These are phyloP conservation scores for Muscina levida DNA, from an alignment of 2,888 invertebrate species.

Conservation along the genomic window DNA sequence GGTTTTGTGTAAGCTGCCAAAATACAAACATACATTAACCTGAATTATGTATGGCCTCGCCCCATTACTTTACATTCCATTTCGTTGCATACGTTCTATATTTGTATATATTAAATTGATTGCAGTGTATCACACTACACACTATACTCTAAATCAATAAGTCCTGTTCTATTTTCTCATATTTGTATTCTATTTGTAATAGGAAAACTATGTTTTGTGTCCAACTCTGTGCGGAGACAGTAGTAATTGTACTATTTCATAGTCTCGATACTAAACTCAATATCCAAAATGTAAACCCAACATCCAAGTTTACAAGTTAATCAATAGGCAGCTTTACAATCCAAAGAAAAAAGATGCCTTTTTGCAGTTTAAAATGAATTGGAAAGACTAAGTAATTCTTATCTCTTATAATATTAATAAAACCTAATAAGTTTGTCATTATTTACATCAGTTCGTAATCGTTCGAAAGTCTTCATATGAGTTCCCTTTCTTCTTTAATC, in stretches of 20 bases:
- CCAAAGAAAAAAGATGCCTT: slow-evolving; percentile 39
- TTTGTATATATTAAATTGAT: no score
- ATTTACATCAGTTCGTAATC: neutral
- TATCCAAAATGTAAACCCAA: slow-evolving; percentile 43
- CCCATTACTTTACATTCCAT: no score
- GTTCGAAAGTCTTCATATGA: neutral
- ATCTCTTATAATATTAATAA: slow-evolving; percentile 46
- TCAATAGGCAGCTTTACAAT: slow-evolving; percentile 57
- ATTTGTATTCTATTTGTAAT: slow-evolving; percentile 69
- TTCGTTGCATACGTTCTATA: no score
- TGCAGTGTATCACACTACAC: no score
- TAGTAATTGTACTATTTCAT: slow-evolving; percentile 74
- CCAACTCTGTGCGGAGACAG: slow-evolving; percentile 75
- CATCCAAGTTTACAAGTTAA: slow-evolving; percentile 48
- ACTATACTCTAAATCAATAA: slow-evolving; percentile 33
- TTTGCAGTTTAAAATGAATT: slow-evolving; percentile 55
- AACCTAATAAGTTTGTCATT: slow-evolving; percentile 10
- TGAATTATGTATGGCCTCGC: no score
- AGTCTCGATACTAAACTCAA: slow-evolving; percentile 56
- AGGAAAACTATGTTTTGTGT: slow-evolving; percentile 76
- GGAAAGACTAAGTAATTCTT: slow-evolving; percentile 58
- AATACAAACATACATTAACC: no score
- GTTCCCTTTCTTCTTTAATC: neutral
- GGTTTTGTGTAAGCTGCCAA: no score
- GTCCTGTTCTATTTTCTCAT: slow-evolving; percentile 49